These are phyloP conservation scores for Daktulosphaira vitifoliae DNA, from an alignment of 1,140 invertebrate genomes.

Conservation along the genomic window DNA sequence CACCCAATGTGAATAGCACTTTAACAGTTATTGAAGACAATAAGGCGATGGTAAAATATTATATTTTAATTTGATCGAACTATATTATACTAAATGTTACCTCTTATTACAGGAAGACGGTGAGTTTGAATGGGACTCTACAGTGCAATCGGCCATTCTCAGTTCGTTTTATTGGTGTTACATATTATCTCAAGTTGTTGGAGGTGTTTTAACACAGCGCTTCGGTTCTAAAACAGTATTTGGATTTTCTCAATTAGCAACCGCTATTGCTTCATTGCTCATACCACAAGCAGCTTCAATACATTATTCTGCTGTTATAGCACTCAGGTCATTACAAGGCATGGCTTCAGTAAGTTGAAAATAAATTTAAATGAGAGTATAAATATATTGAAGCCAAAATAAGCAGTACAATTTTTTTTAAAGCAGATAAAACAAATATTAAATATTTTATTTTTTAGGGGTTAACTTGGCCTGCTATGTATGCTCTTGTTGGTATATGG, in stretches of 20 bases:
- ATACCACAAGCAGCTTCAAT: conserved; percentile 55
- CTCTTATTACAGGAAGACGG: conserved; percentile 43
- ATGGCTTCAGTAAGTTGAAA: conserved; percentile 52
- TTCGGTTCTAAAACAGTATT: conserved; percentile 72
- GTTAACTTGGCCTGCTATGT: conserved; percentile 78
- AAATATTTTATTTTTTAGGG: conserved; percentile 52
- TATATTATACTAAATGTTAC: too few relatives aligned
- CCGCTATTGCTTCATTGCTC: conserved; percentile 57
- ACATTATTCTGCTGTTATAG: conserved; percentile 54
- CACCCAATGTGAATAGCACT: conserved; percentile 37
- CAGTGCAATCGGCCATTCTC: conserved; percentile 54
- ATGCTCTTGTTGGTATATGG: conserved; percentile 75
- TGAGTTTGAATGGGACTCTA: conserved; percentile 53
- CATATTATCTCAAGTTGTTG: conserved; percentile 59
- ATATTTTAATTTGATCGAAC: too few relatives aligned
- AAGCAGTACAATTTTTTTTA: too few relatives aligned
- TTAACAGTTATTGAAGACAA: conserved; percentile 36
- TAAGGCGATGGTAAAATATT: conserved; percentile 23
- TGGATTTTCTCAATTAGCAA: conserved; percentile 59
- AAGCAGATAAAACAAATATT: too few relatives aligned
- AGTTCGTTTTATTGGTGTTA: conserved; percentile 66
- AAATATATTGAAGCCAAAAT: background rate
- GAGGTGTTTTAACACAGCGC: conserved; percentile 63
- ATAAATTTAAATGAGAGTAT: background rate
- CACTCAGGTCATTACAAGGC: conserved; percentile 56